Conservation (phyloP, 2,113 vertebrate species). For the Barnardius zonarius region DNA sequence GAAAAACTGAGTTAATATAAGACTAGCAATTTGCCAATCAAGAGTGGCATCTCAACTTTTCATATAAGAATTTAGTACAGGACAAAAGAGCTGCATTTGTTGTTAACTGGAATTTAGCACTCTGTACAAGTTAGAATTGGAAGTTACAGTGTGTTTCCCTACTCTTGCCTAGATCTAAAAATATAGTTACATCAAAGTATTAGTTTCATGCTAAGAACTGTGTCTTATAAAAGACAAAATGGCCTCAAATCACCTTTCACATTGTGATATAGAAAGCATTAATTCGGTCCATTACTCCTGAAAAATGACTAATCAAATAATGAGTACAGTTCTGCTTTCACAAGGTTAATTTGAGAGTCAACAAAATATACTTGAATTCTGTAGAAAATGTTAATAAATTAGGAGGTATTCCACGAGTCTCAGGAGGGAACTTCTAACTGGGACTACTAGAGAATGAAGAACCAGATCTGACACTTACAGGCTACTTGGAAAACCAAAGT, state of each 20-base stretch:
- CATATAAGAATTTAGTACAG: not conserved
- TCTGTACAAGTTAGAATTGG: not conserved
- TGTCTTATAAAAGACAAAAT: not conserved
- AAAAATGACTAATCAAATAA: not conserved
- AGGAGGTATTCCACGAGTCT: not conserved
- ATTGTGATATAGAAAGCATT: not conserved
- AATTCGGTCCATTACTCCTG: not conserved
- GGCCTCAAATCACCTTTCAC: not conserved
- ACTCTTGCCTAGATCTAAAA: fast-evolving
- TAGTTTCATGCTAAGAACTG: not conserved
- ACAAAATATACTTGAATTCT: not conserved
- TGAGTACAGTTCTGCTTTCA: not conserved
- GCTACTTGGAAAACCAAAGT: not conserved
- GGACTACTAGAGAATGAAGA: not conserved
- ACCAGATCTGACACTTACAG: not conserved
- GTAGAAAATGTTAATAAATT: not conserved
- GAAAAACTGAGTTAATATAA: not conserved
- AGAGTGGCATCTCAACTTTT: not conserved
- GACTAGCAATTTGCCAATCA: not conserved
- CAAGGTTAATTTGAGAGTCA: not conserved
- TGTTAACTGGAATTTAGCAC: not conserved
- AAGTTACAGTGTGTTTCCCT: not conserved
- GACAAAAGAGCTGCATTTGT: not conserved
- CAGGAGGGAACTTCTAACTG: not conserved
- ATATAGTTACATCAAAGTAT: not conserved